These are phyloP conservation scores for Strigops habroptila DNA, from an alignment of 2,113 vertebrate genomes.

Conservation along the genomic window DNA sequence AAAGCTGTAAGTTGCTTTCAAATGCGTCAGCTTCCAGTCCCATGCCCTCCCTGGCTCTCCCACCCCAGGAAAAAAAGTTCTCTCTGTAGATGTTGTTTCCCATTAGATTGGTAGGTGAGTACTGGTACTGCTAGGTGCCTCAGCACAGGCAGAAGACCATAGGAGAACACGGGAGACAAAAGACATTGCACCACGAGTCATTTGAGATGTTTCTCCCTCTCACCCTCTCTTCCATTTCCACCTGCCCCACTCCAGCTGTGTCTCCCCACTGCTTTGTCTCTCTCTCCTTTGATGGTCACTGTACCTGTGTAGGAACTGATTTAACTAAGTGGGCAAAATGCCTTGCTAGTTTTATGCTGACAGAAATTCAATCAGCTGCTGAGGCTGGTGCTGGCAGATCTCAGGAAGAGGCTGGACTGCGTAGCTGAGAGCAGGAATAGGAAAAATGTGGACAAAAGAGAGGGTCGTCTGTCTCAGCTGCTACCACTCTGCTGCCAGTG, in stretches of 20 bases:
- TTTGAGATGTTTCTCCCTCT: background rate
- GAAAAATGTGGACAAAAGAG: background rate
- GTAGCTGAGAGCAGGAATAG: background rate
- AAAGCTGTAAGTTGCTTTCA: background rate
- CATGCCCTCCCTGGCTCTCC: background rate
- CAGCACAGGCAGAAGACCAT: background rate
- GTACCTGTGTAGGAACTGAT: rapidly evolving
- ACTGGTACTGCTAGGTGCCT: background rate
- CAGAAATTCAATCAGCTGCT: background rate
- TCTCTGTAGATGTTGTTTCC: background rate
- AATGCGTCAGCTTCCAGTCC: background rate
- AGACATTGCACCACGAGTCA: background rate
- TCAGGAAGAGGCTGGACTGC: background rate
- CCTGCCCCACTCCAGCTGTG: background rate
- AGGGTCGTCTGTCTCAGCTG: background rate
- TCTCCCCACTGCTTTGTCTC: background rate
- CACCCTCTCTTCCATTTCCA: background rate
- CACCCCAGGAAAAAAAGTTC: background rate
- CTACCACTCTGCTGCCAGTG: background rate
- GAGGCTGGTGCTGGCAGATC: background rate
- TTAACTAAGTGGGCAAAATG: background rate
- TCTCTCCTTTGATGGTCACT: background rate
- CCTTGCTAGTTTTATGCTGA: background rate
- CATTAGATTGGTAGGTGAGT: background rate
- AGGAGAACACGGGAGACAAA: background rate